phyloP scores from a whole-genome alignment of 1,140 invertebrate genomes.

The Zelostemma sp. region DNA sequence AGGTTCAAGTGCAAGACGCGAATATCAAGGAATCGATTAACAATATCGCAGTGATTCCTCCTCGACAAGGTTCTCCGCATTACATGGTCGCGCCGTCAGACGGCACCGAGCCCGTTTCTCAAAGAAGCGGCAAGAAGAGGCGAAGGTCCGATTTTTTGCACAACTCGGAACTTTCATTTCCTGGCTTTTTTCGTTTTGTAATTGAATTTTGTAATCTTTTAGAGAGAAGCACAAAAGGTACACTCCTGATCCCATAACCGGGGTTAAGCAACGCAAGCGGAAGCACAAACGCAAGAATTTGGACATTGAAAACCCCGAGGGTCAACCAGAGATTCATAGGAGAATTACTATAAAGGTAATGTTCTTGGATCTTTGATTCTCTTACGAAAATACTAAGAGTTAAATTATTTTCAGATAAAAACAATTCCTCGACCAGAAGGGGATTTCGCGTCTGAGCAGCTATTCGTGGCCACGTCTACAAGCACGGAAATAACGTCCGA shows the following conservation, averaged over 20 bases:
- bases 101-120: slow-evolving; percentile 59
- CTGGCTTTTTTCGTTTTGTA: background rate
- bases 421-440: slow-evolving; percentile 83
- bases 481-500: slow-evolving; percentile 76
- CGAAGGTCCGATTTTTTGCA: slow-evolving; percentile 48
- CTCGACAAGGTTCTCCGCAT: slow-evolving; percentile 65
- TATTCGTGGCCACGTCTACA: slow-evolving; percentile 80
- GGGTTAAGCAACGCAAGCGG: slow-evolving; percentile 65
- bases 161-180: background rate
- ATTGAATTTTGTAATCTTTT: slow-evolving; percentile 23
- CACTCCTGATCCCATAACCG: slow-evolving; percentile 67
- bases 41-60: slow-evolving; percentile 47
- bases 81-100: slow-evolving; percentile 66
- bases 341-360: slow-evolving; percentile 83
- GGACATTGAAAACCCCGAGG: slow-evolving; percentile 75
- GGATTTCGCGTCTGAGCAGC: slow-evolving; percentile 74
- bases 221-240: slow-evolving; percentile 69
- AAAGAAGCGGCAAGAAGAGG: slow-evolving; percentile 64
- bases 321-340: slow-evolving; percentile 72
- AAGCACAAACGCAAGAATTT: slow-evolving; percentile 77
- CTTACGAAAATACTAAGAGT: no score
- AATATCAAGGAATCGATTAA: slow-evolving; percentile 53
- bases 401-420: slow-evolving; percentile 76
- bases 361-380: no score
- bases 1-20: slow-evolving; percentile 48